These are phyloP conservation scores for Eristalinus aeneus DNA, from an alignment of 2,888 invertebrate genomes.

Conservation along the genomic window DNA sequence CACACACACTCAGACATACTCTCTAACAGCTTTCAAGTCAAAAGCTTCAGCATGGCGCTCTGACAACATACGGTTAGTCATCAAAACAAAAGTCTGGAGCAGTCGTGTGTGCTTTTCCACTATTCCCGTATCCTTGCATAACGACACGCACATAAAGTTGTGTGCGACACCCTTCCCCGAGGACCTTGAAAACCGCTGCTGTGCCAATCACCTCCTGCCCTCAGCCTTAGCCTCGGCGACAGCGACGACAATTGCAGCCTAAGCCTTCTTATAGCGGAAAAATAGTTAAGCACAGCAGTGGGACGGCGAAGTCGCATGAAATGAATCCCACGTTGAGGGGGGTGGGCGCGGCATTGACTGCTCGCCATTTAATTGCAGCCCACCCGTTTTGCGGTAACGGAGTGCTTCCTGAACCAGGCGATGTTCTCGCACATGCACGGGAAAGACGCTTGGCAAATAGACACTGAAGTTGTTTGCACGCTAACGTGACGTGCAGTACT, in stretches of 20 bases:
- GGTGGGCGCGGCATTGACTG: constrained; percentile 11
- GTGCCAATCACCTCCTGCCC: constrained; percentile 52
- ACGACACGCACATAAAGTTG: background rate
- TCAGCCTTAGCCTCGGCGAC: background rate
- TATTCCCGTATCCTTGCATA: constrained; percentile 38
- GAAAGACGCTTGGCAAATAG: constrained; percentile 33
- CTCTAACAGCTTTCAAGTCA: constrained; percentile 20
- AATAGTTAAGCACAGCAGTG: constrained; percentile 26
- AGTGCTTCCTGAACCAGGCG: constrained; percentile 9
- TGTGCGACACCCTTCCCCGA: constrained; percentile 3
- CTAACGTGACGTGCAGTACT: constrained; percentile 12
- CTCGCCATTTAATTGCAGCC: constrained; percentile 31
- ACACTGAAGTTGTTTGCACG: constrained; percentile 44
- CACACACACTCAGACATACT: too few species aligned
- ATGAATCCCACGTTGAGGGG: background rate
- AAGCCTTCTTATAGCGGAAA: constrained; percentile 22
- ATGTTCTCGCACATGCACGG: background rate
- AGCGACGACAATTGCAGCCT: constrained; percentile 31
- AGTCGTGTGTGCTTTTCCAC: constrained; percentile 31
- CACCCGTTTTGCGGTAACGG: constrained; percentile 17
- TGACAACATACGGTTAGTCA: constrained; percentile 21
- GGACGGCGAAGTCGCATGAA: constrained; percentile 16
- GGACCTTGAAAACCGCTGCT: constrained; percentile 60
- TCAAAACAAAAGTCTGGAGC: constrained; percentile 59
- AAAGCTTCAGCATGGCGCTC: constrained; percentile 36